Percentiles rank a stretch among this genome's conserved stretches.
phyloP scores from a whole-genome alignment of 2,797 vertebrate genomes.

The Paratrypauchen microcephalus region DNA sequence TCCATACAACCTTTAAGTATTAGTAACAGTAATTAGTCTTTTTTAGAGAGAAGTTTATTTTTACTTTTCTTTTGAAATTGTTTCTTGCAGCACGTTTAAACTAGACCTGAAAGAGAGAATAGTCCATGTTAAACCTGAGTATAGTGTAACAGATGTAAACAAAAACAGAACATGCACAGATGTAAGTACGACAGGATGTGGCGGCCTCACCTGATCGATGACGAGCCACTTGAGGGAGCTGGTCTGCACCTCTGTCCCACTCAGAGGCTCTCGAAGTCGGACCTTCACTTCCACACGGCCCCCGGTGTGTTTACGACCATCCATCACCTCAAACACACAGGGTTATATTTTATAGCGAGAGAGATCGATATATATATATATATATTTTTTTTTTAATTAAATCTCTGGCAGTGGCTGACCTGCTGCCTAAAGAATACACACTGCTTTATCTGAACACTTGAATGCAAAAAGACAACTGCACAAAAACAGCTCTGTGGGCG shows the following conservation, averaged over 20 bases:
- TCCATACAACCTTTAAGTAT: no score
- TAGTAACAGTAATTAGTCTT: no score
- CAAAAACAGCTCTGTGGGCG: no score
- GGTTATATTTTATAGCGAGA: no score
- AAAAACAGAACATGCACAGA: background rate
- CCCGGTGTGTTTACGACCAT: constrained; percentile 91
- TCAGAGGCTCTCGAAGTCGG: constrained; percentile 91
- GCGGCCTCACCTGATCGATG: constrained; percentile 71
- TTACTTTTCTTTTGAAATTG: background rate
- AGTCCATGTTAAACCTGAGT: background rate
- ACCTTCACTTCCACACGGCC: constrained; percentile 93
- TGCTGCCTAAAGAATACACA: no score
- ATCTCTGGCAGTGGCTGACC: no score
- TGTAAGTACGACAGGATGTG: background rate
- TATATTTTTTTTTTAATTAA: no score
- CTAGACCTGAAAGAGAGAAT: background rate
- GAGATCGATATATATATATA: no score
- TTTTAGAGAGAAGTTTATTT: background rate
- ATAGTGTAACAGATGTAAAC: background rate
- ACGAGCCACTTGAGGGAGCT: constrained; percentile 92
- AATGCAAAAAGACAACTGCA: no score
- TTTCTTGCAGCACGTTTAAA: background rate
- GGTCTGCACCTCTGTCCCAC: constrained; percentile 87
- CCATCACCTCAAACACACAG: constrained; percentile 82
- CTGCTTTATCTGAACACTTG: no score